Conservation (phyloP, 2,797 vertebrate species). For the Mergus octosetaceus region DNA sequence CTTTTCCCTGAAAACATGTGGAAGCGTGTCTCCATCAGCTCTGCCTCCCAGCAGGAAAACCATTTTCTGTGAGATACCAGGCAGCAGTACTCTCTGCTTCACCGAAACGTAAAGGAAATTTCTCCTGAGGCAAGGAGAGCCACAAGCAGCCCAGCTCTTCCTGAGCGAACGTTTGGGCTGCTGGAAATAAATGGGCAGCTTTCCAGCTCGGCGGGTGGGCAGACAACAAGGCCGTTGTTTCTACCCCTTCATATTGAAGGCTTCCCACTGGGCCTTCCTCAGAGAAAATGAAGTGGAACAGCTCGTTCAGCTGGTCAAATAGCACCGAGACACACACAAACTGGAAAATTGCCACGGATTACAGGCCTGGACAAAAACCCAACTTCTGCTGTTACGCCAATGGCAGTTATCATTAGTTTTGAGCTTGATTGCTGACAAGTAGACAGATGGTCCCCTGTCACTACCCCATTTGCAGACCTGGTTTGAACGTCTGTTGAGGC, state of each 20-base stretch:
- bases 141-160: neutral
- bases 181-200: neutral
- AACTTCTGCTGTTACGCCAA: neutral
- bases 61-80: neutral
- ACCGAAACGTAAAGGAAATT: neutral
- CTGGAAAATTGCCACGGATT: neutral
- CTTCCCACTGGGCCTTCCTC: neutral
- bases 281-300: neutral
- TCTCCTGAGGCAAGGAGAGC: neutral
- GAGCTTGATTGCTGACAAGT: neutral
- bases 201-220: neutral
- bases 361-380: neutral
- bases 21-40: accelerated
- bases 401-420: accelerated
- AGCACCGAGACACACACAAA: neutral
- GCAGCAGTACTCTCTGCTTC: neutral
- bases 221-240: neutral
- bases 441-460: neutral
- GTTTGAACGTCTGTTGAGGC: neutral
- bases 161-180: neutral
- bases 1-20: neutral
- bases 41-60: neutral
- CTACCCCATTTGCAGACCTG: accelerated
- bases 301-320: neutral
- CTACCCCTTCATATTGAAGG: accelerated